Evolutionary conservation across 2,888 invertebrate genomes (phyloP).

Genomic region (Tigriopus californicus): DNA sequence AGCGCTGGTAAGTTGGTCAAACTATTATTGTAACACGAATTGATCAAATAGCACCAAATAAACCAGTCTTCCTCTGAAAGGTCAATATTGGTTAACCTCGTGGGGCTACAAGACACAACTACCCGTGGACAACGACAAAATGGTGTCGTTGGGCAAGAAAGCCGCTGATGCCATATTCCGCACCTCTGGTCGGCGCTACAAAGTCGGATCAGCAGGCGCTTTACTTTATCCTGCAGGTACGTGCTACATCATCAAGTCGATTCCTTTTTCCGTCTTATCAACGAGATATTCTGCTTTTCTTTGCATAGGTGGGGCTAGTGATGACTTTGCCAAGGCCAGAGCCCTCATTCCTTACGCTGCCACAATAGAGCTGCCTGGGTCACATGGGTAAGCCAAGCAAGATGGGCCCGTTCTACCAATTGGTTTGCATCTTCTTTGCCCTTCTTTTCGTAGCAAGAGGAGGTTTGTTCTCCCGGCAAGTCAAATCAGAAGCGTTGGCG

Average conservation of each 20-base stretch:
- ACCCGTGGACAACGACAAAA: slow-evolving; percentile 2
- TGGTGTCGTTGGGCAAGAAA: background rate
- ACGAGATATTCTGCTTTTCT: background rate
- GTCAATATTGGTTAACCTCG: slow-evolving; percentile 5
- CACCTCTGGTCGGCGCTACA: background rate
- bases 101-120: slow-evolving; percentile 4
- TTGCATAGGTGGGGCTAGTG: slow-evolving; percentile 13
- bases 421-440: too few relatives aligned
- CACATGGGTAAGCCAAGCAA: background rate
- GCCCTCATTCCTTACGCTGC: background rate
- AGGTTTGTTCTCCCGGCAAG: background rate
- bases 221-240: background rate
- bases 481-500: background rate
- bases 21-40: background rate
- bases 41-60: background rate
- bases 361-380: slow-evolving; percentile 2
- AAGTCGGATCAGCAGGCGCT: background rate
- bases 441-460: background rate
- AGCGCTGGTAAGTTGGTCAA: background rate
- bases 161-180: background rate
- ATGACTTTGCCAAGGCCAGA: slow-evolving; percentile 5
- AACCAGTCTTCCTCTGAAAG: background rate
- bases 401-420: too few relatives aligned
- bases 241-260: background rate
- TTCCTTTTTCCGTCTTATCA: background rate